Base-by-base conservation (phyloP, 2,113 vertebrate species). In the Planiliza haematocheilus region DNA sequence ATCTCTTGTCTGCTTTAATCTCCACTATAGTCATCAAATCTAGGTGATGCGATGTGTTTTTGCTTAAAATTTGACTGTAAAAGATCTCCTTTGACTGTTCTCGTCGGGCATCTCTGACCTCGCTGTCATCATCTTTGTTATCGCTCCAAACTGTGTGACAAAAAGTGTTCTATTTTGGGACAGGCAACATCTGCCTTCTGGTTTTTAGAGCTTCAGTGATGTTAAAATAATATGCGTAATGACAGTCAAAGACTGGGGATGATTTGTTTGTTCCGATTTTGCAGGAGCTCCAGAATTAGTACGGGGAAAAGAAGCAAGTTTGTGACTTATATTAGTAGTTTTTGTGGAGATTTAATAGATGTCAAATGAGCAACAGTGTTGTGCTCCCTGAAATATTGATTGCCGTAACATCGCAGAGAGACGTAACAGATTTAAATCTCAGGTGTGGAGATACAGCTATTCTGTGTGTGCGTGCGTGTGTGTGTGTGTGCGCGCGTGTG, bases 171-270 rank as follows among this genome's bases (percentile, higher is more conserved):
- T 83, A 76, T 86, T 87, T 86, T 69, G 6, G 59, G 66, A 71
- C 53, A 65, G 42, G 57, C 21, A 78, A 71, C 90, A 87, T 86
- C 79, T 83, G 74, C 63, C 70, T 63, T 37, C 39, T 59, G 18
- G 24, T 58, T 30, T 81, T 59, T 58, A 60, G 16, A 50, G 52
- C 49, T 60, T 18, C 13, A 51, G 1, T 18, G 8, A 39, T n/a
- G 10, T 36, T 16, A 9, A 9, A 48, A 16, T 30, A 30, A 48
- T 43, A 4, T 59, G 13, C 30, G 2, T 6, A 0, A 8, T 7
- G 2, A 4, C 21, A 20, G n/a, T n/a, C n/a, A 48, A 7, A 48
- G 60, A 20, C 9, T 13, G 37, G 10, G 36, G n/a, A 60, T 36
- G 10, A 18, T 30, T 36, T 9, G 6, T 21, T 59, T 41, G 21